Evolutionary conservation across 2,888 invertebrate genomes (phyloP).

Genomic region (Tipula vernalis): DNA sequence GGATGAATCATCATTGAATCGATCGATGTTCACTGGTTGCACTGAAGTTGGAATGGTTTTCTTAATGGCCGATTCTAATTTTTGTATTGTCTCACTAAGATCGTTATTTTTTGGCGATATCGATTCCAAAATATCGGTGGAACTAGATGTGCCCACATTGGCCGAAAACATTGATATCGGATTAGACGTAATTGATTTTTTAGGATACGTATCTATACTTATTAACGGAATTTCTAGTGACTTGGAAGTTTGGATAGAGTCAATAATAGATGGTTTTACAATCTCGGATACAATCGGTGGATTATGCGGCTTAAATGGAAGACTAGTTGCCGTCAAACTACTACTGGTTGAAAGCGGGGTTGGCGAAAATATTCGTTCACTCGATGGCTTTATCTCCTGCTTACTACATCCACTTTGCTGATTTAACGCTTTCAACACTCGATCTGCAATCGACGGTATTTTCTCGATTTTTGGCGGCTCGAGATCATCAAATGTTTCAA

Average conservation of each 20-base stretch:
- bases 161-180: background rate
- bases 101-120: slow-evolving; percentile 42
- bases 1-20: slow-evolving; percentile 43
- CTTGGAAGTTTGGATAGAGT: background rate
- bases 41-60: slow-evolving; percentile 13
- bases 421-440: slow-evolving; percentile 44
- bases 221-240: slow-evolving; percentile 18
- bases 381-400: slow-evolving; percentile 33
- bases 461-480: slow-evolving; percentile 31
- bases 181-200: slow-evolving; percentile 20
- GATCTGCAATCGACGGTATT: slow-evolving; percentile 48
- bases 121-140: slow-evolving; percentile 28
- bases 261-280: background rate
- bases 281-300: slow-evolving; percentile 13
- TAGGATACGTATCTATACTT: slow-evolving; percentile 13
- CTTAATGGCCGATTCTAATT: slow-evolving; percentile 36
- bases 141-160: background rate
- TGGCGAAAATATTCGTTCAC: slow-evolving; percentile 20
- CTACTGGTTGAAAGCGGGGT: background rate
- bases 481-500: slow-evolving; percentile 29
- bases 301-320: slow-evolving; percentile 15
- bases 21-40: slow-evolving; percentile 18
- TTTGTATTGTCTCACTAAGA: slow-evolving; percentile 49
- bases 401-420: slow-evolving; percentile 39
- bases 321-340: slow-evolving; percentile 10